These are phyloP conservation scores for Stictocephala bisonia DNA, from an alignment of 2,888 invertebrate species.

Conservation along the genomic window DNA sequence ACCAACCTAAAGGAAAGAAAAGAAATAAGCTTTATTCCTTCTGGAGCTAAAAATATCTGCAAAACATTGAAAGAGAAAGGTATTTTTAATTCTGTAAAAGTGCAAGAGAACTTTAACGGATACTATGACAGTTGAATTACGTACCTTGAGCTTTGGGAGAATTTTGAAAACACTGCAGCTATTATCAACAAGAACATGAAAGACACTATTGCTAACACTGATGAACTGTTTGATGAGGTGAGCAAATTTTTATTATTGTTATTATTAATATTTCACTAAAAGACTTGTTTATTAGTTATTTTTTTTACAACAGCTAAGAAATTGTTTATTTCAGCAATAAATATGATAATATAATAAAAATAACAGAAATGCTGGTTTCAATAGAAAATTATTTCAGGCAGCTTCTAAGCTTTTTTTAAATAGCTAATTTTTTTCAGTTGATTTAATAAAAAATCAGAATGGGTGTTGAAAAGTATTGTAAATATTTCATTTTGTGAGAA, in stretches of 20 bases:
- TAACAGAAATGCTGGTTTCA: too few relatives aligned
- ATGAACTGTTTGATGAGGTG: neutral
- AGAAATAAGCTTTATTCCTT: neutral
- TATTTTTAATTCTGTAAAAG: neutral
- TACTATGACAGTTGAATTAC: neutral
- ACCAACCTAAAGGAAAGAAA: conserved; percentile 10
- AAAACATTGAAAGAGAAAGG: conserved; percentile 4
- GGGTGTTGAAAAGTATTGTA: too few relatives aligned
- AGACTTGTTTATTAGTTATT: too few relatives aligned
- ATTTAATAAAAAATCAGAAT: too few relatives aligned
- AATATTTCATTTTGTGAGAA: too few relatives aligned
- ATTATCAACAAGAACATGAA: conserved; percentile 3
- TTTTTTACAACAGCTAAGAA: too few relatives aligned
- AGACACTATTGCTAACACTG: neutral
- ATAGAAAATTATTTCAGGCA: too few relatives aligned
- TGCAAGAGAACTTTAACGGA: neutral
- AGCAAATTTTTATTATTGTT: conserved; percentile 3
- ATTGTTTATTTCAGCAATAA: too few relatives aligned
- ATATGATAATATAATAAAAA: too few relatives aligned
- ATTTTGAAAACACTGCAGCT: neutral
- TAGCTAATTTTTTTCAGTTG: too few relatives aligned
- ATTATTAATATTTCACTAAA: too few relatives aligned
- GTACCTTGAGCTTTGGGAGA: neutral
- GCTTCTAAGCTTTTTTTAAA: too few relatives aligned
- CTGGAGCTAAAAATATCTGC: neutral